Percentiles rank a stretch among this genome's conserved stretches.
Evolutionary conservation across 2,888 invertebrate species (phyloP).

Genomic region (Aethes cnicana): DNA sequence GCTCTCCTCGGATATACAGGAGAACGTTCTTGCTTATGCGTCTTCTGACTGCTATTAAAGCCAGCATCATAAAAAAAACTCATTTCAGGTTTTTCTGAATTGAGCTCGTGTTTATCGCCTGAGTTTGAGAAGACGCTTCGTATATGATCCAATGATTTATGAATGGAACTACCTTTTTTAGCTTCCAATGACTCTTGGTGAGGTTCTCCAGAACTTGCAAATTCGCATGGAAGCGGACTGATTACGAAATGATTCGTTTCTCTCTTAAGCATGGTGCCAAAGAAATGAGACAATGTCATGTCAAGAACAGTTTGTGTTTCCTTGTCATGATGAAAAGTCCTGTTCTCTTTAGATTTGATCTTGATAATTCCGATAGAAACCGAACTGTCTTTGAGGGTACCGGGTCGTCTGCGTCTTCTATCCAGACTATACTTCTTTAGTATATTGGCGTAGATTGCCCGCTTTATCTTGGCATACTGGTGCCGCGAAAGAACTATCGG

Average conservation of each 20-base stretch:
- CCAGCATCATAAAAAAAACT: not conserved
- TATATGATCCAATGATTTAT: no score
- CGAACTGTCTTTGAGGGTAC: constrained; percentile 39
- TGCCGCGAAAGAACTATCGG: constrained; percentile 56
- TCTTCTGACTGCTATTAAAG: not conserved
- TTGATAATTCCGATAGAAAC: constrained; percentile 50
- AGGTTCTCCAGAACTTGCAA: no score
- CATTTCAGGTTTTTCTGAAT: not conserved
- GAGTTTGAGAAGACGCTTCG: no score
- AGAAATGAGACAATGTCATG: not conserved
- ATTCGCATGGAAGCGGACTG: no score
- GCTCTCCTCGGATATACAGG: constrained; percentile 37
- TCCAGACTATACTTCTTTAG: constrained; percentile 32
- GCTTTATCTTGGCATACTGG: constrained; percentile 65
- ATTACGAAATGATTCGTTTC: no score
- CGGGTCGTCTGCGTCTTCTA: not conserved
- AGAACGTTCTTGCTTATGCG: not conserved
- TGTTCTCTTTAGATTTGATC: constrained; percentile 35
- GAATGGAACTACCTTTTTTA: no score
- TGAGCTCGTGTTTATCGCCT: no score
- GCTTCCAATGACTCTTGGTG: no score
- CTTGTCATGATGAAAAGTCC: constrained; percentile 29
- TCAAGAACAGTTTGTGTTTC: constrained; percentile 39
- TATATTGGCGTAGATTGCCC: constrained; percentile 49
- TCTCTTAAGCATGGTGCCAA: not conserved